Percentiles rank a stretch among this genome's conserved stretches.
These are phyloP conservation scores for Pyxicephalus adspersus DNA, from an alignment of 2,113 vertebrate genomes.

Conservation along the genomic window DNA sequence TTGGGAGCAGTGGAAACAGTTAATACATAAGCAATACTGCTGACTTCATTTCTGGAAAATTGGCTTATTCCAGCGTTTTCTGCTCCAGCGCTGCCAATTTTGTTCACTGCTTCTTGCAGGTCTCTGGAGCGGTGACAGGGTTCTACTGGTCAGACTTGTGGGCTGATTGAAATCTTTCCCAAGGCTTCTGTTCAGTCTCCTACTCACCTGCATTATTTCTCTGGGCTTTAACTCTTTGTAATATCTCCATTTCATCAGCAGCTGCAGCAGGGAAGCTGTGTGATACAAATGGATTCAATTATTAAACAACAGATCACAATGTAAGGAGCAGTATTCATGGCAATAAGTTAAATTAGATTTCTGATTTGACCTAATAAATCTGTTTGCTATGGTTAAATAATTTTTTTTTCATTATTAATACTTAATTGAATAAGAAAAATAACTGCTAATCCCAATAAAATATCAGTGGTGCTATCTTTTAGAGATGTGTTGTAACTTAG, in stretches of 20 bases:
- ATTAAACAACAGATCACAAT: no score
- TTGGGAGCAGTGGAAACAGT: not conserved
- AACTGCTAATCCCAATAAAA: no score
- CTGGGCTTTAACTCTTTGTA: constrained; percentile 10
- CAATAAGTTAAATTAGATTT: no score
- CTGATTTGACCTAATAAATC: no score
- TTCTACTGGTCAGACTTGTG: constrained; percentile 22
- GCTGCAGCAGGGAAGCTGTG: not conserved
- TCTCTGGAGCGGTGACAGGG: constrained; percentile 47
- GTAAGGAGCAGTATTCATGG: no score
- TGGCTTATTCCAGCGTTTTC: constrained; percentile 41
- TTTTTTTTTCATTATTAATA: no score
- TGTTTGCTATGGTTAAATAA: no score
- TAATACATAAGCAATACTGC: constrained; percentile 36
- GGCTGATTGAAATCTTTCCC: constrained; percentile 41
- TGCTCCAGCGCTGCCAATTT: constrained; percentile 51
- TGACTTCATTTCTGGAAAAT: constrained; percentile 48
- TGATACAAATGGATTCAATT: no score
- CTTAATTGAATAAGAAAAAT: no score
- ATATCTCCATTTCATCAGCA: not conserved
- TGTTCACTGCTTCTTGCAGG: constrained; percentile 17
- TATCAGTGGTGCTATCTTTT: no score
- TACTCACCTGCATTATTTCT: constrained; percentile 22
- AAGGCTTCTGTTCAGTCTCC: not conserved
- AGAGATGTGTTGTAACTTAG: no score